phyloP scores from a whole-genome alignment of 2,888 invertebrate genomes.

The Myopa tessellatipennis region DNA sequence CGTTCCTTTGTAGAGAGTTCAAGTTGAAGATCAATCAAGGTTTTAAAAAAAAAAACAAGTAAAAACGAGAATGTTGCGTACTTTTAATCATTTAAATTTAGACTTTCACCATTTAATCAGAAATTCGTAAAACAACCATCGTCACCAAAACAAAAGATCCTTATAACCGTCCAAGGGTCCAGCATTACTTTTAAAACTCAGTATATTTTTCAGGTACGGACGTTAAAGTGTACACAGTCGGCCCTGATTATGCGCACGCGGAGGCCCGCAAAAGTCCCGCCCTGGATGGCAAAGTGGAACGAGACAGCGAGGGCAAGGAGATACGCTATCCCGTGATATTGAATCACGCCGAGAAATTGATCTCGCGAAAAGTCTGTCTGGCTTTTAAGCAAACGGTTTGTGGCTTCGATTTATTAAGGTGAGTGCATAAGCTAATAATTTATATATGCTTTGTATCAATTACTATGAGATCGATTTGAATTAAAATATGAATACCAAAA shows the following conservation, averaged over 20 bases:
- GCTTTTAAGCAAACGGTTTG: conserved; percentile 99
- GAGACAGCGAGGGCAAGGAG: conserved; percentile 98
- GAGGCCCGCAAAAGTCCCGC: conserved; percentile 99
- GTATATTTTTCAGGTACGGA: conserved; percentile 73
- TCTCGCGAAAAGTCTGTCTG: conserved; percentile 96
- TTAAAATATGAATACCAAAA: not conserved
- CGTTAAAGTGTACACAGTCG: conserved; percentile 95
- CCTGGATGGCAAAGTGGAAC: conserved; percentile 96
- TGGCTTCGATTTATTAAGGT: conserved; percentile 96
- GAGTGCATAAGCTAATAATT: conserved; percentile 30
- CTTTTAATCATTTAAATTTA: conserved; percentile 21
- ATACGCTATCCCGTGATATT: conserved; percentile 98
- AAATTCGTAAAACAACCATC: not conserved
- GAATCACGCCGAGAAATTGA: conserved; percentile 96
- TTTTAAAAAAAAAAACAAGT: too few relatives aligned
- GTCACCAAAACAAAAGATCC: conserved; percentile 41
- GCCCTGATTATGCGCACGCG: conserved; percentile 99
- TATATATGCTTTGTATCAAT: too few relatives aligned
- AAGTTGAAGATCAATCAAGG: too few relatives aligned
- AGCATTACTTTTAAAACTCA: conserved; percentile 69
- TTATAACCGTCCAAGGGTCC: conserved; percentile 63
- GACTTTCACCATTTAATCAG: conserved; percentile 38
- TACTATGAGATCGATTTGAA: not conserved
- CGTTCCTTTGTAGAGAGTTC: too few relatives aligned
- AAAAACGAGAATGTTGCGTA: conserved; percentile 16